Percentiles rank a stretch among this genome's conserved stretches.
Evolutionary conservation across 1,140 invertebrate genomes (phyloP).

Genomic region (Sitodiplosis mosellana): DNA sequence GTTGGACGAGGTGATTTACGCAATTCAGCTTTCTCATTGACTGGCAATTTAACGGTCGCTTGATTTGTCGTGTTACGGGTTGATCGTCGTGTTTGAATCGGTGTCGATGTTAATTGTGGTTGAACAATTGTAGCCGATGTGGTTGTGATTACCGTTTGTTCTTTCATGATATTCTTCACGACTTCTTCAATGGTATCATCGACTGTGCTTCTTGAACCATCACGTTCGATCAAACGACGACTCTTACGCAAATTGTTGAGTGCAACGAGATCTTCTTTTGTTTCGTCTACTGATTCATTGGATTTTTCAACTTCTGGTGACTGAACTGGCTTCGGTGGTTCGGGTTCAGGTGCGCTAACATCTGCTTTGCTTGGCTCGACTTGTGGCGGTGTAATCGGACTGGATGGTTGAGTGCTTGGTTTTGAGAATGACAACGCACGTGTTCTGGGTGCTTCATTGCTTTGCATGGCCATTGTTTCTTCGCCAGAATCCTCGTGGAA

Average conservation of each 20-base stretch:
- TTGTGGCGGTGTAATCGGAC: background rate
- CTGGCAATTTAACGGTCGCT: slow-evolving; percentile 6
- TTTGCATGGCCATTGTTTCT: slow-evolving; percentile 28
- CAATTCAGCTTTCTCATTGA: slow-evolving; percentile 8
- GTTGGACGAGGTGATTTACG: background rate
- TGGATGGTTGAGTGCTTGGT: background rate
- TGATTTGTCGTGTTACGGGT: slow-evolving; percentile 14
- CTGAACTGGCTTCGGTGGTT: slow-evolving; percentile 5
- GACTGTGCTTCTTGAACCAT: slow-evolving; percentile 48
- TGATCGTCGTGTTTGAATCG: slow-evolving; percentile 17
- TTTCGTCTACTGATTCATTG: slow-evolving; percentile 21
- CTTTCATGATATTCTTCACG: slow-evolving; percentile 37
- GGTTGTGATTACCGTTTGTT: slow-evolving; percentile 10
- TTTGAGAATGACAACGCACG: too few species aligned
- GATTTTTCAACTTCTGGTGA: slow-evolving; percentile 1
- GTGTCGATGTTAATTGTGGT: slow-evolving; percentile 5
- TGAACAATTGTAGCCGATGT: background rate
- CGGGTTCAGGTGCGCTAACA: slow-evolving; percentile 1
- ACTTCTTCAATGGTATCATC: slow-evolving; percentile 79
- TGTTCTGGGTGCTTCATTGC: slow-evolving; percentile 14
- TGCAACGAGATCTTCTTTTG: slow-evolving; percentile 39
- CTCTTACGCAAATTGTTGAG: slow-evolving; percentile 56
- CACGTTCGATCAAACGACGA: slow-evolving; percentile 56
- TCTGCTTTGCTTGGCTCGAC: background rate
- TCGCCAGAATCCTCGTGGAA: slow-evolving; percentile 70